Evolutionary conservation across 2,113 vertebrate species (phyloP), one percentile per base, ranked within the genome.

Genomic region (Pagrus major): DNA sequence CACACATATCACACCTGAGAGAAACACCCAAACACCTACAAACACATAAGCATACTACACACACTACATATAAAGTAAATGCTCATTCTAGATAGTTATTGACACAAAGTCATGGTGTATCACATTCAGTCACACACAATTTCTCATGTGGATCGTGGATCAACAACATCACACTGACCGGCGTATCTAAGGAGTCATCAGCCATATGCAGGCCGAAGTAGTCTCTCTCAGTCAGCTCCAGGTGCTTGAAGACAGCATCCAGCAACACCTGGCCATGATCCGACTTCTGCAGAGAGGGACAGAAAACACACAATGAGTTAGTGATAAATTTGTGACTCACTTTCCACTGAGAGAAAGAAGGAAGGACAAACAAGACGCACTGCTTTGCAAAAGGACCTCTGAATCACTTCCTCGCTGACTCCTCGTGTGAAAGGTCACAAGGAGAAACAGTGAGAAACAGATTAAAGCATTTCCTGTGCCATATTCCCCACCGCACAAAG

Each of bases 181-280:
- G 97, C 73, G 96, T 96, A 85, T 99, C 98, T 83, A 96, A 95
- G 83, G 96, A 95, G 92, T 99, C 97, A 74, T 99, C 97, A 77
- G 96, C 93, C 95, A 99, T 93, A 92, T 98, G 97, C 90, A 99
- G 96, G 92, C 98, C 98, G 91, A 99, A 99, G 93, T 99, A 99
- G 94, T 99, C 98, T 89, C 95, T 96, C 91, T 99, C 98, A 3
- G 98, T 99, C 95, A 99, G 95, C 95, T 99, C 97, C 70, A 99
- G 96, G 94, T 99, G 97, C 85, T 95, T 98, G 93, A 98, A 99
- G 89, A 99, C 97, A 90, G 94, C 83, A 71, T 99, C 98, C 96
- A 99, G 94, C 5, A 99, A 92, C 93, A 97, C 93, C 94, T 98
- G 97, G 78, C 98, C 98, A 80, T 96, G 96, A 93, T 98, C 94